Conservation (phyloP, 37 sponge, comb jelly and placozoan genomes). For the Amphimedon queenslandica region DNA sequence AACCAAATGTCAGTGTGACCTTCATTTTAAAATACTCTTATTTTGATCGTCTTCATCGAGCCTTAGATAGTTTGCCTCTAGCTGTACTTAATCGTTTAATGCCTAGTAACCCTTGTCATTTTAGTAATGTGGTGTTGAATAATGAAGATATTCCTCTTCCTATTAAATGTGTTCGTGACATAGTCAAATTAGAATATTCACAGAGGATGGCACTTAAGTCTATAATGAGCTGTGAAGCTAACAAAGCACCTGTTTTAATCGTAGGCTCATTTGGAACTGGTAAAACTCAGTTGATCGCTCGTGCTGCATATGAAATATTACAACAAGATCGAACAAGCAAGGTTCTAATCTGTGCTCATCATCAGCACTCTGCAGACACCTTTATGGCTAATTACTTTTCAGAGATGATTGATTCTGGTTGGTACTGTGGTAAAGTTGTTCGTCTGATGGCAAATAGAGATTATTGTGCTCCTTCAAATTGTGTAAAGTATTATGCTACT, state of each 20-base stretch:
- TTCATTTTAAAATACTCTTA: slow-evolving; percentile 32
- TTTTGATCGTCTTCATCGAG: slow-evolving; percentile 27
- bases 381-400: slow-evolving; percentile 57
- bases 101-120: background rate
- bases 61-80: slow-evolving; percentile 4
- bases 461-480: too few species aligned
- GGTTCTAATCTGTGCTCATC: slow-evolving; percentile 63
- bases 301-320: slow-evolving; percentile 54
- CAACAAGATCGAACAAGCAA: background rate
- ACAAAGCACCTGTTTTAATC: slow-evolving; percentile 20
- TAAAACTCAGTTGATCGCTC: slow-evolving; percentile 52
- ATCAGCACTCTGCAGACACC: slow-evolving; percentile 59
- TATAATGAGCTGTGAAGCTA: slow-evolving; percentile 18
- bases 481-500: background rate
- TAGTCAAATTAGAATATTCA: background rate
- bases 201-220: slow-evolving; percentile 20
- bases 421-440: background rate
- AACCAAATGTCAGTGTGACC: background rate
- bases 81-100: background rate
- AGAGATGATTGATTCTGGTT: background rate
- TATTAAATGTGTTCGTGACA: background rate
- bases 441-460: background rate
- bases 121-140: background rate
- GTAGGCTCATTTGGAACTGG: slow-evolving; percentile 81
- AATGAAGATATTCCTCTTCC: background rate